Base-by-base conservation (phyloP, 2,888 invertebrate genomes). In the Chrysolina haemoptera region DNA sequence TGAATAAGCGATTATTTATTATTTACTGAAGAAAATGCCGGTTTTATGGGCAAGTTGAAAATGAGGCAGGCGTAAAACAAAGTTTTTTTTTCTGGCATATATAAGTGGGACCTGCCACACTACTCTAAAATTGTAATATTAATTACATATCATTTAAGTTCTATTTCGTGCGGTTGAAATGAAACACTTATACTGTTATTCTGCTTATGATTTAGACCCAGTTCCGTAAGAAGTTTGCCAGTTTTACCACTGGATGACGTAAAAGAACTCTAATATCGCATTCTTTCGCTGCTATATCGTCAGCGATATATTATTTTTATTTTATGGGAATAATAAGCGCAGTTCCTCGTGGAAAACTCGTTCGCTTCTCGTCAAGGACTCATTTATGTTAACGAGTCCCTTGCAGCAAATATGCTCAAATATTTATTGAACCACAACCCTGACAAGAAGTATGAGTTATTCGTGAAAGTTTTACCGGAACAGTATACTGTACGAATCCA, bases 301-400 rank as follows among this genome's bases (percentile, higher is more conserved):
- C 20, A 53, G 20, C 18, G 11, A 53, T 53, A 53, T 20, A 11
- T 53, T 53, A 53, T 53, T 10, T 22, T 53, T 20, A 20, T 11
- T 20, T 53, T n/a, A 53, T 20, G 20, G 20, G 18, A 53, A 18
- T 18, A 53, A 53, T 2, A 20, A 16, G 16, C 16, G 16, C 1
- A 48, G 8, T 48, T 48, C 35, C 35, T 35, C 35, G 4, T 35
- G 48, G 16, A 5, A 9, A 18, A 53, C 53, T 53, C 18, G 53
- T 18, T 10, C 16, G 53, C 20, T 18, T 10, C 3, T 18, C 11
- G 20, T 53, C 53, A 53, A 53, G 14, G 20, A 53, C 11, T 53
- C 53, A 53, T 20, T 53, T 53, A 53, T 22, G 53, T 53, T 53
- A 53, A 53, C 53, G 53, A 53, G 53, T 53, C 53, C 53, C 12